Conservation (phyloP, 2,113 vertebrate species). For the Coregonus clupeaformis region DNA sequence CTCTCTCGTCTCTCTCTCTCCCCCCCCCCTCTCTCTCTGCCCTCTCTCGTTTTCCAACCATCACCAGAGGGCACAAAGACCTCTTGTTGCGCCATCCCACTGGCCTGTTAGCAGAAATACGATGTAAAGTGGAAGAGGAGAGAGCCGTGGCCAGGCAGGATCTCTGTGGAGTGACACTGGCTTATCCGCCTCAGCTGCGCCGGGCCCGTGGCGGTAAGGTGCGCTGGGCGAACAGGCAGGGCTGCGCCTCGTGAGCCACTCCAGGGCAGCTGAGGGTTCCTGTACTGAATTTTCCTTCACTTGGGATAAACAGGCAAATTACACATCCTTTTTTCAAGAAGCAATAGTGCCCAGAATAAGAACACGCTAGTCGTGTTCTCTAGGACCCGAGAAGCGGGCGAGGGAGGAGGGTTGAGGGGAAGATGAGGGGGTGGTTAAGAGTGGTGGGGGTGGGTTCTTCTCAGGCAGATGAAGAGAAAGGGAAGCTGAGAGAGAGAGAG, state of each 20-base stretch:
- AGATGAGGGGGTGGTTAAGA: conserved; percentile 50
- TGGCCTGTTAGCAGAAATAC: conserved; percentile 50
- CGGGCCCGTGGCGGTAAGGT: conserved; percentile 11
- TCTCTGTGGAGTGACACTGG: conserved; percentile 65
- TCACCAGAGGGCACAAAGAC: conserved; percentile 72
- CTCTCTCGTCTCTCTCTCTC: conserved; percentile 22
- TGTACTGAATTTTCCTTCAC: conserved; percentile 85
- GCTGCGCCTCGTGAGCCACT: conserved; percentile 57
- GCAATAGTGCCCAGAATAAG: no score
- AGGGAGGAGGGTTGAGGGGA: conserved; percentile 55
- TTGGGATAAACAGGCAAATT: conserved; percentile 97
- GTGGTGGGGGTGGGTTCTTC: conserved; percentile 24
- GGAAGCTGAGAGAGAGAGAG: conserved; percentile 26
- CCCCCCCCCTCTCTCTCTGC: no score
- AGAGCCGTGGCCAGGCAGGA: conserved; percentile 71
- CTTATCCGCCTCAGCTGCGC: not conserved
- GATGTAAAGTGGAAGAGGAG: conserved; percentile 30
- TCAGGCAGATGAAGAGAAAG: conserved; percentile 58
- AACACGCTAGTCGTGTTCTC: conserved; percentile 92
- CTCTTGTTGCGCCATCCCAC: conserved; percentile 73
- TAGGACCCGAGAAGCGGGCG: conserved; percentile 80
- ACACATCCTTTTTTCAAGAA: conserved; percentile 89
- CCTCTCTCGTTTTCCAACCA: conserved; percentile 36
- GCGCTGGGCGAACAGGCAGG: conserved; percentile 65
- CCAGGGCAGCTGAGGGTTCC: conserved; percentile 69